phyloP scores from a whole-genome alignment of 2,113 vertebrate genomes.

The Pachyramphus minor region DNA sequence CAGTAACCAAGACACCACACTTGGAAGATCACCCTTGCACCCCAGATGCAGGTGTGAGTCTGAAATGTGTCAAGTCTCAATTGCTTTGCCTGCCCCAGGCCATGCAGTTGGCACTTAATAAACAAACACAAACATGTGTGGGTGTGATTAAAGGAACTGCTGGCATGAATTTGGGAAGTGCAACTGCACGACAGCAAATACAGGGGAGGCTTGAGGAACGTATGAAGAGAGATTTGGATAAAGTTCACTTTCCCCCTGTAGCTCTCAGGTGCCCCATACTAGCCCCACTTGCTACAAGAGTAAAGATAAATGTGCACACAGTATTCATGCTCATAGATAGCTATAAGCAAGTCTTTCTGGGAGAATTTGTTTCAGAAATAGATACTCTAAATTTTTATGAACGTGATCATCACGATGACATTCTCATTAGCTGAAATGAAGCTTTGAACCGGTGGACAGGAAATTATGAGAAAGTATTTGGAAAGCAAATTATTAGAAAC shows the following conservation, averaged over 20 bases:
- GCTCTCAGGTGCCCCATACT: not conserved
- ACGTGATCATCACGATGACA: not conserved
- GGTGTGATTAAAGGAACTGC: slow-evolving; percentile 56
- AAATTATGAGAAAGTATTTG: not conserved
- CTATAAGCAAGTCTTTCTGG: not conserved
- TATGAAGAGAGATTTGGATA: not conserved
- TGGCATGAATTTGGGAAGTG: slow-evolving; percentile 46
- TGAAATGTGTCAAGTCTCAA: slow-evolving; percentile 1
- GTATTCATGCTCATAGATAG: not conserved
- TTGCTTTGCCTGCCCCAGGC: slow-evolving; percentile 16
- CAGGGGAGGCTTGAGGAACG: not conserved
- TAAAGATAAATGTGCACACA: not conserved
- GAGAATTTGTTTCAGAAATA: not conserved
- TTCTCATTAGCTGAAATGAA: not conserved
- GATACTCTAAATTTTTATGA: not conserved
- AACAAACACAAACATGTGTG: slow-evolving; percentile 41
- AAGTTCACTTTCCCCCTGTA: not conserved
- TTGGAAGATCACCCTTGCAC: not conserved
- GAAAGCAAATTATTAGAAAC: not conserved
- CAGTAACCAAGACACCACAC: not conserved
- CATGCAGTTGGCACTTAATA: not conserved
- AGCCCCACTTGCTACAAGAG: not conserved
- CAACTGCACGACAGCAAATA: slow-evolving; percentile 5
- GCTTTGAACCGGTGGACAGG: not conserved
- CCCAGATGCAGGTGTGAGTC: slow-evolving; percentile 39